These are phyloP conservation scores for Rhopilema esculentum DNA, from an alignment of 30 jellyfish, hydroid and myxozoan species.

Conservation along the genomic window DNA sequence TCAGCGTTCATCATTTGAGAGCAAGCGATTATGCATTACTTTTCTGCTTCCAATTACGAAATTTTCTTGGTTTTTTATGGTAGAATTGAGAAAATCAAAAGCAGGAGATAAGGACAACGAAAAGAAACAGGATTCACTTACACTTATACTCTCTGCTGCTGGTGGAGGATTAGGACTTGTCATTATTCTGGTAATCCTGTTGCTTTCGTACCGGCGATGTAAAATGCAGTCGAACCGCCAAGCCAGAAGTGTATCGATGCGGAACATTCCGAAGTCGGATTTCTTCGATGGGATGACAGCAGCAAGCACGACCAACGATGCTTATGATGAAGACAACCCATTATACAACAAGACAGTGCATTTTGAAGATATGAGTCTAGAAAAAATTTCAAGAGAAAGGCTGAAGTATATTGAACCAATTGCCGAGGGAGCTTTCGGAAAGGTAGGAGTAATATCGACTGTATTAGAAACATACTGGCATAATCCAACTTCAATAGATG, in stretches of 20 bases:
- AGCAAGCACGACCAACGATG: slow-evolving; percentile 20
- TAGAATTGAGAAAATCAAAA: slow-evolving; percentile 12
- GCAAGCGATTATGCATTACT: no score
- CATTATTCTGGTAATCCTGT: neutral
- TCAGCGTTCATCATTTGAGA: no score
- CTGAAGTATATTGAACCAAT: slow-evolving; percentile 60
- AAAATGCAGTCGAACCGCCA: neutral
- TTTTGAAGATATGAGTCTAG: slow-evolving; percentile 28
- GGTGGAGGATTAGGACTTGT: slow-evolving; percentile 63
- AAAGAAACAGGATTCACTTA: neutral
- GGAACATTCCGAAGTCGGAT: slow-evolving; percentile 43
- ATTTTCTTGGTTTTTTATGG: neutral
- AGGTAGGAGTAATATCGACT: slow-evolving; percentile 57
- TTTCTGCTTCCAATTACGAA: neutral
- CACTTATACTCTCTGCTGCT: slow-evolving; percentile 39
- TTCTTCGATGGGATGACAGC: slow-evolving; percentile 59
- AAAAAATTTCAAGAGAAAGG: slow-evolving; percentile 40
- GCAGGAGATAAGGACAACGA: neutral
- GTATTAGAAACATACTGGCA: no score
- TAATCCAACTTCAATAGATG: no score
- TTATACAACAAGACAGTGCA: slow-evolving; percentile 29
- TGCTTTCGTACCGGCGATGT: slow-evolving; percentile 18
- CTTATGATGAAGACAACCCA: slow-evolving; percentile 54
- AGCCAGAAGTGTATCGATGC: slow-evolving; percentile 21
- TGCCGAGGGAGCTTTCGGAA: slow-evolving; percentile 94